Conservation (phyloP, 2,113 vertebrate genomes). For the Tiliqua scincoides region DNA sequence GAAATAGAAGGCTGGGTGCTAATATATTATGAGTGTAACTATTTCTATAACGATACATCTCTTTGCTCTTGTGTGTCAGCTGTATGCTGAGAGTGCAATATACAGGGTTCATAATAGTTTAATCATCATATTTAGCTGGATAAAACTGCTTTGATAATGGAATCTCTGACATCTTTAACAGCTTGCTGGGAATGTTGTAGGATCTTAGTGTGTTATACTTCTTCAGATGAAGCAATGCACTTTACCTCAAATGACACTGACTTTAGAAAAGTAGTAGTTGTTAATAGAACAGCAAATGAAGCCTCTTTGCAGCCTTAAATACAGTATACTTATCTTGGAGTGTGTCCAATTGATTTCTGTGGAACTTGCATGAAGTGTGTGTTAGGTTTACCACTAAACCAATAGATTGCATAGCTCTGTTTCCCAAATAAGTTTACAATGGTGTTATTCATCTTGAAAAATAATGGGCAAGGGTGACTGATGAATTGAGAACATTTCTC, state of each 20-base stretch:
- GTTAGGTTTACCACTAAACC: neutral
- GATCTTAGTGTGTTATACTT: neutral
- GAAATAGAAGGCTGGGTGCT: neutral
- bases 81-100: neutral
- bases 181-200: neutral
- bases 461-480: neutral
- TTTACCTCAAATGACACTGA: neutral
- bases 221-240: neutral
- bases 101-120: neutral
- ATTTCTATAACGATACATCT: neutral
- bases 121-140: conserved; percentile 6
- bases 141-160: conserved; percentile 4
- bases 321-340: neutral
- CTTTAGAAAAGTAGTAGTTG: neutral
- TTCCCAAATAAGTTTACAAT: neutral
- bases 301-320: neutral
- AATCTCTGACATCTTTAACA: neutral
- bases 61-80: neutral
- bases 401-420: neutral
- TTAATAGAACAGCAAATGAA: conserved; percentile 7
- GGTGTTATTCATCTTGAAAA: neutral
- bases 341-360: neutral
- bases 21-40: neutral
- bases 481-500: neutral
- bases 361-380: neutral